Evolutionary conservation across 2,113 vertebrate species (phyloP).

Genomic region (Pygoscelis adeliae): DNA sequence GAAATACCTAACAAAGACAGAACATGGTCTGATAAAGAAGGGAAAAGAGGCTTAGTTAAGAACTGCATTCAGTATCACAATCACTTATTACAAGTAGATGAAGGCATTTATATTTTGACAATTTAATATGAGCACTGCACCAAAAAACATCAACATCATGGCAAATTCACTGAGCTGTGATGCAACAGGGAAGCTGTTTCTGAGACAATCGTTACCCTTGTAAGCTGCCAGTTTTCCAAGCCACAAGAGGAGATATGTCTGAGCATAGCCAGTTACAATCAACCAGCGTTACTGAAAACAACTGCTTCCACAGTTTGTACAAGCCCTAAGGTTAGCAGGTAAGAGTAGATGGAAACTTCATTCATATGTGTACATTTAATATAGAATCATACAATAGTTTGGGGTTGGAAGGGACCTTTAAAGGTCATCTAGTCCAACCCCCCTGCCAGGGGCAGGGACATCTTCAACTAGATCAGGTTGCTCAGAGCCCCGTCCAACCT

Average conservation of each 20-base stretch:
- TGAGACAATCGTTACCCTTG: neutral
- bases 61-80: neutral
- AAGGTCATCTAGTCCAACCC: too few relatives aligned
- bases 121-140: neutral
- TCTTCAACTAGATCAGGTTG: too few relatives aligned
- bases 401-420: too few relatives aligned
- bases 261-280: neutral
- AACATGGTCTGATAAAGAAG: neutral
- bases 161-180: neutral
- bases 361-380: neutral
- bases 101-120: neutral
- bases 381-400: too few relatives aligned
- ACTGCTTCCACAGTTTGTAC: neutral
- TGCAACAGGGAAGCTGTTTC: neutral
- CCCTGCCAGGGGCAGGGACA: too few relatives aligned
- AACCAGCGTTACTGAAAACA: neutral
- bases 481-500: too few relatives aligned
- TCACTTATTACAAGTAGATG: neutral
- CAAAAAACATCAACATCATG: neutral
- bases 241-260: fast-evolving
- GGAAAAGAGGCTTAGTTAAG: neutral
- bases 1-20: neutral
- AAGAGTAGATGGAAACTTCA: neutral
- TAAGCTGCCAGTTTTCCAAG: neutral
- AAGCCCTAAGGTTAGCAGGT: neutral